These are phyloP conservation scores for Myrmecophaga tridactyla DNA, from an alignment of 2,113 vertebrate genomes.

Conservation along the genomic window DNA sequence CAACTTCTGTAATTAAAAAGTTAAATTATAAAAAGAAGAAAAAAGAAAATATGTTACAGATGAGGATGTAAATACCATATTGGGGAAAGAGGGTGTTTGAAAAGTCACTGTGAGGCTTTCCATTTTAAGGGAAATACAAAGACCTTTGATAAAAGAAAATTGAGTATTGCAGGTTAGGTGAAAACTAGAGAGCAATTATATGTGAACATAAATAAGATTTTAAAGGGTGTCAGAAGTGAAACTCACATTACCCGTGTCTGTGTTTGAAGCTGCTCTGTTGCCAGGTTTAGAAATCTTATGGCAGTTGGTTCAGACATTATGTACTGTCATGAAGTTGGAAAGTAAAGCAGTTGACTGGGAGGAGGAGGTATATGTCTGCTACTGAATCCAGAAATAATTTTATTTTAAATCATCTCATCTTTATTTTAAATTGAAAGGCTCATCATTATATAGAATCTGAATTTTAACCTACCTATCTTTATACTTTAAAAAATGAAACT, in stretches of 20 bases:
- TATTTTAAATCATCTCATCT: not conserved
- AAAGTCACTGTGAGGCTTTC: not conserved
- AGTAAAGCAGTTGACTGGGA: not conserved
- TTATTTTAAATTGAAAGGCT: not conserved
- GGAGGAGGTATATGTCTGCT: not conserved
- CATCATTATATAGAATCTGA: not conserved
- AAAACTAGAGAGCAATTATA: not conserved
- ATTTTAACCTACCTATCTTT: not conserved
- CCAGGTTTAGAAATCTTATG: not conserved
- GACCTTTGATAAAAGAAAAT: not conserved
- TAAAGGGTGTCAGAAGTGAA: not conserved
- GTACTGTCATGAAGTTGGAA: not conserved
- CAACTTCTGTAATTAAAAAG: too few species aligned
- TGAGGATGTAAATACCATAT: not conserved
- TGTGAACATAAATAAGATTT: not conserved
- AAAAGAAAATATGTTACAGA: too few species aligned
- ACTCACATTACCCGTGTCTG: constrained; percentile 1
- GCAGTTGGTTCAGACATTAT: constrained; percentile 5
- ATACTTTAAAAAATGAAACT: not conserved
- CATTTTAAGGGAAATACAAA: not conserved
- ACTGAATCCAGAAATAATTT: constrained; percentile 12
- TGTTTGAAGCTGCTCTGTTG: not conserved
- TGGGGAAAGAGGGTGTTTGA: not conserved
- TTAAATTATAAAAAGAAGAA: too few species aligned
- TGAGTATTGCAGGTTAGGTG: not conserved